Evolutionary conservation across 2,113 vertebrate genomes (phyloP).

Genomic region (Meriones unguiculatus): DNA sequence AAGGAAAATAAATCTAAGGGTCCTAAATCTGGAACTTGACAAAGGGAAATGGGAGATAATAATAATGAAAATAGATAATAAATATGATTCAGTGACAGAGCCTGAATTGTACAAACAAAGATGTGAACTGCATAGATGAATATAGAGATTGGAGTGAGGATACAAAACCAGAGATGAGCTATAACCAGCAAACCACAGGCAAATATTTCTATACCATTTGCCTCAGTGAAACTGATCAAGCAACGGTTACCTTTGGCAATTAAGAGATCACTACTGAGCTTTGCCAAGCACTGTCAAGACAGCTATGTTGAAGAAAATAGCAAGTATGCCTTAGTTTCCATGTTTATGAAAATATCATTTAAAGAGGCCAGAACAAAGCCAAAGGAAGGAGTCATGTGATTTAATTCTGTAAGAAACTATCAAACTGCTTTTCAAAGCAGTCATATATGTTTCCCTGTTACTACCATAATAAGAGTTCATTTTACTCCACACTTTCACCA

Average conservation of each 20-base stretch:
- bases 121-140: neutral
- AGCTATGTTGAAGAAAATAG: neutral
- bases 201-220: neutral
- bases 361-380: neutral
- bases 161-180: neutral
- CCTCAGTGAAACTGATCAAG: neutral
- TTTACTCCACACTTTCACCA: neutral
- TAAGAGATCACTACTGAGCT: neutral
- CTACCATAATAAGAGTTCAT: neutral
- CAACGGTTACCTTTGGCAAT: neutral
- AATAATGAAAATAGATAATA: neutral
- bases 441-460: neutral
- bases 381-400: neutral
- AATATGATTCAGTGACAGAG: neutral
- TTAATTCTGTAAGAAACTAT: neutral
- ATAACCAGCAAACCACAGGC: neutral
- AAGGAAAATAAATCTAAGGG: neutral
- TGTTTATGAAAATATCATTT: neutral
- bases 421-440: neutral
- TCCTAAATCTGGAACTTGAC: neutral
- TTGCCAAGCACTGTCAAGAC: neutral
- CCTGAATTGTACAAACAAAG: neutral
- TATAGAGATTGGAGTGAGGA: neutral
- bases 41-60: neutral
- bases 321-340: neutral